Base-by-base conservation (phyloP, 2,113 vertebrate species). In the Varanus komodoensis region DNA sequence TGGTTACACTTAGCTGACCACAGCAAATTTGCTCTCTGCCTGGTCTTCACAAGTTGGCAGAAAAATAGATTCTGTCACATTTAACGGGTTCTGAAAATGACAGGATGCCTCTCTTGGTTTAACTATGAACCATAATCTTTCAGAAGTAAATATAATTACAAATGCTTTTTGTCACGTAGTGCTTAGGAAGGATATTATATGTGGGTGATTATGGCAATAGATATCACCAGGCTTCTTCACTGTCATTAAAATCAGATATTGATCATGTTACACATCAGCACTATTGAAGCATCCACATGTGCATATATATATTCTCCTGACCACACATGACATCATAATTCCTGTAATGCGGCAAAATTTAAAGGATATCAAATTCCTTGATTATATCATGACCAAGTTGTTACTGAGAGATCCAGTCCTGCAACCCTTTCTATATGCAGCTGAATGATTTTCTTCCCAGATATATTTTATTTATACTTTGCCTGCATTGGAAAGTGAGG, bases 1-100 rank as follows among this genome's bases (percentile, higher is more conserved):
- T 98, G 99, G 99, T 99, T 99, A 99, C 98, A 99, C 98, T 99
- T 99, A 99, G 99, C 99, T 99, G 99, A 99, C 99, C 99, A 99
- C 98, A 99, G 99, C 99, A 99, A 98, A 99, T 99, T 99, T 99
- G 98, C 98, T 99, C 98, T 98, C 98, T 98, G 98, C 98, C 98
- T 98, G 98, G 98, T 98, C 98, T 98, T 98, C 98, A 98, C 98
- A 98, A 99, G 98, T 99, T 99, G 99, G 99, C 99, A 99, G 98
- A 98, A 98, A 98, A 99, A 98, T 98, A 98, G 98, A 98, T 99
- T 99, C 98, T 99, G 99, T 99, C 99, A 99, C 98, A 99, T 99
- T 99, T 99, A 98, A 99, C 98, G 97, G 98, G 98, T 98, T 99
- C 99, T 98, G 99, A 99, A 99, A 99, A 99, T 99, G 98, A 99